Base-by-base conservation (phyloP, 2,113 vertebrate species). In the Aythya baeri region DNA sequence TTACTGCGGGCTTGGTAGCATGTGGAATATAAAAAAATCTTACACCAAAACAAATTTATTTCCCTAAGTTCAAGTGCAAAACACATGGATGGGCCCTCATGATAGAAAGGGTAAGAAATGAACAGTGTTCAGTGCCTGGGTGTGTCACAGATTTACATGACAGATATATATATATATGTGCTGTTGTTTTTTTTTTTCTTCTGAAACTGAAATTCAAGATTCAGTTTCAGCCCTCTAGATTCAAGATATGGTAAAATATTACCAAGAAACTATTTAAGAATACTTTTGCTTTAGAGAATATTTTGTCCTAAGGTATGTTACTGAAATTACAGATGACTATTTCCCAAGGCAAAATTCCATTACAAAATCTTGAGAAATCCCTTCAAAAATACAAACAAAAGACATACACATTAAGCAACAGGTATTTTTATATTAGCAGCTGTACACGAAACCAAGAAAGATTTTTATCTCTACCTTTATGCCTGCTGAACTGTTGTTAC, bases 321-420 rank as follows among this genome's bases (percentile, higher is more conserved):
- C 72, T 80, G 83, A 95, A 88, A 97, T 82, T 78, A 82, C 83
- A 86, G 77, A 92, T 79, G 43, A n/a, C 29, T 76, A 29, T 57
- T 93, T 91, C 95, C 94, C 0, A 5, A 85, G 89, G 95, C 94
- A 88, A 94, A 95, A 94, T 95, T 96, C 89, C 91, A 87, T 68
- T 82, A 46, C 86, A 93, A 91, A 96, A 91, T n/a, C 57, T 94
- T 95, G 77, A 94, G 95, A 96, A 96, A 94, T 92, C 32, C 32
- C 66, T 93, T 95, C 43, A 85, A 92, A 95, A 96, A 92, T 61
- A 86, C 58, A 84, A 95, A 85, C 38, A 63, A 63, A 86, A 92
- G 72, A 91, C 46, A 68, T 73, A 66, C 62, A 73, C 89, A 62
- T 93, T 93, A 95, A 87, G 91, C 81, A 95, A 93, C 25, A 84